Evolutionary conservation across 2,888 invertebrate species (phyloP), one percentile per base, ranked within the genome.

Genomic region (Entomobrya proxima): DNA sequence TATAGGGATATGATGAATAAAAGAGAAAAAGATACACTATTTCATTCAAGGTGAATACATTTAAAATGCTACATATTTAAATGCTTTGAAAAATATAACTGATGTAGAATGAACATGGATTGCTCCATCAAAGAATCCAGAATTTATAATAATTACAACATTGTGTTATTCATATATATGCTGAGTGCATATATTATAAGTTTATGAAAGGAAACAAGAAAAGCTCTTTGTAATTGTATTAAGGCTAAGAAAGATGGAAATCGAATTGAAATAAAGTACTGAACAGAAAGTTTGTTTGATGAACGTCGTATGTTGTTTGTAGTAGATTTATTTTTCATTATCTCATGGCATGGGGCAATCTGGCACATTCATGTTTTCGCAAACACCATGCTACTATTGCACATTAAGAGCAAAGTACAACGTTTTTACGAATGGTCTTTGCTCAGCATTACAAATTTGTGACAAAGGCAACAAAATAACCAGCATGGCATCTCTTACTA

Each of bases 211-310:
- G 50, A 35, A 37, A 52, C 7, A 21, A 55, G 35, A 75, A 75
- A 32, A 35, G 55, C 37, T 75, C 52, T 75, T 75, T 75, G 75
- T 75, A 75, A 75, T 35, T 52, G 75, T 75, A 75, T 13, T 52
- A 75, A 52, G 47, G 1, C 35, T 55, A 55, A 55, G 75, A 55
- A 75, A 37, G 35, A 21, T 21, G 47, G 30, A 75, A 75, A 55
- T 75, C 47, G 35, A 75, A 75, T 75, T 75, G 52, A 75, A 75
- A 55, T 55, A 75, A 75, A 75, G 55, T 75, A 75, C 75, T 75
- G 75, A 75, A 52, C 24, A 32, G 74, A 75, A 75, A 74, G 1
- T 27, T 44, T 5, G 18, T 24, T 1, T 15, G 18, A 35, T 32
- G 21, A 11, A 5, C 18, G 32, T 27, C 24, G 27, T 27, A 27